A percentile compares a stretch with the other conserved stretches of the same genome.
Evolutionary conservation across 30 jellyfish, hydroid and myxozoan species (phyloP).

Genomic region (Turritopsis rubra): DNA sequence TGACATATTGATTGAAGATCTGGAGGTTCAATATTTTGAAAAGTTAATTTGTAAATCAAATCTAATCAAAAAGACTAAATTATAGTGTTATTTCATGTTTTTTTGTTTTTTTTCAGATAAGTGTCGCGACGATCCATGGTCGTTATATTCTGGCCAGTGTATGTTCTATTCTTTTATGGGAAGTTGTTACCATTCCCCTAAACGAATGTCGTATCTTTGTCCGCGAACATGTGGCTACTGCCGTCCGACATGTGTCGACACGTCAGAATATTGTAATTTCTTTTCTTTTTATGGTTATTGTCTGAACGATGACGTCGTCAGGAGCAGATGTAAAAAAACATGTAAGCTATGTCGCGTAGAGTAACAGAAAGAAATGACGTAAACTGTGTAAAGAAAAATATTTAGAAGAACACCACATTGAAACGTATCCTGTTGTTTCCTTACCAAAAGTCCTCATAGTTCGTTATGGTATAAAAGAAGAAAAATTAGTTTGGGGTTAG

Average conservation of each 20-base stretch:
- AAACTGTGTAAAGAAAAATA: neutral
- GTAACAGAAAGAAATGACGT: neutral
- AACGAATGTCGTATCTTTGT: conserved; percentile 23
- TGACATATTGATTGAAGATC: too few species aligned
- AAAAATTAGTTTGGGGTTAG: too few species aligned
- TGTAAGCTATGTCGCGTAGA: conserved; percentile 10
- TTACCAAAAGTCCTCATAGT: too few species aligned
- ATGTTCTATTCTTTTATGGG: conserved; percentile 19
- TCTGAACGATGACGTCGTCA: neutral
- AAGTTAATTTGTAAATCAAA: too few species aligned
- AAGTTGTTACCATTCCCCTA: conserved; percentile 16
- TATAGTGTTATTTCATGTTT: too few species aligned
- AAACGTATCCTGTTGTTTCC: neutral
- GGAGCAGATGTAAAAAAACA: conserved; percentile 9
- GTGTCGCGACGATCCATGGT: conserved; percentile 39
- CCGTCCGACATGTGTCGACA: conserved; percentile 32
- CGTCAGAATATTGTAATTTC: conserved; percentile 16
- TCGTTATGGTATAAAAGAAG: too few species aligned
- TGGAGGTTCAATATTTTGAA: too few species aligned
- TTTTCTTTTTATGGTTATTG: conserved; percentile 20
- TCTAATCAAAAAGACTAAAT: too few species aligned
- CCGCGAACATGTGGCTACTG: conserved; percentile 35
- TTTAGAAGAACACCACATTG: too few species aligned
- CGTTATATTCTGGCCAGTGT: conserved; percentile 23
- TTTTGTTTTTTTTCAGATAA: conserved; percentile 10